Conservation (phyloP, 2,888 invertebrate genomes). For the Mimachlamys varia region DNA sequence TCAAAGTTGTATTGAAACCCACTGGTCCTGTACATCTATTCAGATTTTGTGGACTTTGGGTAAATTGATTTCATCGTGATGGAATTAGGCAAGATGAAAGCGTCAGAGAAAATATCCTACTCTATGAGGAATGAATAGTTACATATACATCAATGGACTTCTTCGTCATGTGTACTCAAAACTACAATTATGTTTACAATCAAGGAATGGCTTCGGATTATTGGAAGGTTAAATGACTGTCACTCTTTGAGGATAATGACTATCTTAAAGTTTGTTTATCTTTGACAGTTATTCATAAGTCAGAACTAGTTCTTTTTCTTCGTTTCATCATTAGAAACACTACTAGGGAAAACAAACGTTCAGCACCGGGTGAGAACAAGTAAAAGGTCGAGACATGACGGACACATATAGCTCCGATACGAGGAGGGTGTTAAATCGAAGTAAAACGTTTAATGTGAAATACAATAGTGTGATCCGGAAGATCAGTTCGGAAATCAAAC, state of each 20-base stretch:
- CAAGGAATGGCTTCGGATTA: no score
- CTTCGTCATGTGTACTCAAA: not conserved
- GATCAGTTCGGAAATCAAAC: not conserved
- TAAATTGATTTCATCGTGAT: not conserved
- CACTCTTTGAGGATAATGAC: no score
- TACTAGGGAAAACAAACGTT: no score
- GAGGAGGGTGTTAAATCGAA: not conserved
- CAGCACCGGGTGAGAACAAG: no score
- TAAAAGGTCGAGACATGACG: not conserved
- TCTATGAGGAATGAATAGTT: not conserved
- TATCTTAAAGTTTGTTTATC: no score
- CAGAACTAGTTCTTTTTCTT: no score
- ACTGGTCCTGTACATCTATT: not conserved
- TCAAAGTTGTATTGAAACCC: not conserved
- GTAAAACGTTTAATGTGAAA: not conserved
- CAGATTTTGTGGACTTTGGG: not conserved
- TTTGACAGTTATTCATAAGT: no score
- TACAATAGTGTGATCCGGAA: not conserved
- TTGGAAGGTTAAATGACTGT: not conserved
- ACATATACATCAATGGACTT: not conserved
- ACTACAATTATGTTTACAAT: not conserved
- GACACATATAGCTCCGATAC: not conserved
- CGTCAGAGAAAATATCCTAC: not conserved
- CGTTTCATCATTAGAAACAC: no score
- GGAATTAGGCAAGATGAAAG: constrained; percentile 4